A percentile compares a stretch with the other conserved stretches of the same genome.
phyloP scores from a whole-genome alignment of 2,888 invertebrate species.

The Acholoe squamosa region DNA sequence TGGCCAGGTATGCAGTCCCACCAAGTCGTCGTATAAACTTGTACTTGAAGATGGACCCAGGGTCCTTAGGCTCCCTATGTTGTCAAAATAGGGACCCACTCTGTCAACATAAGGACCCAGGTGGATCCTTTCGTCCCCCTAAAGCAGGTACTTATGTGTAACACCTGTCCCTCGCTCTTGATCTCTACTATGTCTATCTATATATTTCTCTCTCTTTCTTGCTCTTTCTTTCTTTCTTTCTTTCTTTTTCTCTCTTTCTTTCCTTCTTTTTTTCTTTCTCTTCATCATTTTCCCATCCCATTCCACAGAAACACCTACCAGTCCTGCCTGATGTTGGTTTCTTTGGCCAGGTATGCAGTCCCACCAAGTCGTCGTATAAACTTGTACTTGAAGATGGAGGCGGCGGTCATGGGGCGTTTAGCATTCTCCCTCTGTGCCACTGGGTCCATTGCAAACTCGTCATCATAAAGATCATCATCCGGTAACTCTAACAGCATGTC shows the following conservation, averaged over 20 bases:
- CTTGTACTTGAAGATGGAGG: constrained; percentile 48
- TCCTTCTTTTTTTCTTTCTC: too few relatives aligned
- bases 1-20: constrained; percentile 42
- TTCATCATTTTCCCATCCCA: too few relatives aligned
- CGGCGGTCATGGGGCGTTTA: constrained; percentile 42
- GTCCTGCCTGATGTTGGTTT: constrained; percentile 52
- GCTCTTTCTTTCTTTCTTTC: too few relatives aligned
- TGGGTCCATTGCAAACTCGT: constrained; percentile 37
- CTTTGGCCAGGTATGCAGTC: constrained; percentile 46
- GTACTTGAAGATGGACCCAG: constrained; percentile 45
- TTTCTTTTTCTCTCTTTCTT: too few relatives aligned
- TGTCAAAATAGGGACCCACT: too few relatives aligned
- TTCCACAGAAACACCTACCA: neutral
- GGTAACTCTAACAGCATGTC: neutral
- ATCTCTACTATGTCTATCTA: too few relatives aligned
- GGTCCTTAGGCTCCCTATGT: too few relatives aligned
- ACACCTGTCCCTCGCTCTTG: too few relatives aligned
- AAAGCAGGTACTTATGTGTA: too few relatives aligned
- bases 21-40: constrained; percentile 50
- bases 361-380: constrained; percentile 32
- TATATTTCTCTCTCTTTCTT: too few relatives aligned
- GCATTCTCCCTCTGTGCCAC: constrained; percentile 18
- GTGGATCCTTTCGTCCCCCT: too few relatives aligned
- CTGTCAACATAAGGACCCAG: too few relatives aligned
- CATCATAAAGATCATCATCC: constrained; percentile 22